phyloP scores from a whole-genome alignment of 2,888 invertebrate genomes.

The Heliconius erato region DNA sequence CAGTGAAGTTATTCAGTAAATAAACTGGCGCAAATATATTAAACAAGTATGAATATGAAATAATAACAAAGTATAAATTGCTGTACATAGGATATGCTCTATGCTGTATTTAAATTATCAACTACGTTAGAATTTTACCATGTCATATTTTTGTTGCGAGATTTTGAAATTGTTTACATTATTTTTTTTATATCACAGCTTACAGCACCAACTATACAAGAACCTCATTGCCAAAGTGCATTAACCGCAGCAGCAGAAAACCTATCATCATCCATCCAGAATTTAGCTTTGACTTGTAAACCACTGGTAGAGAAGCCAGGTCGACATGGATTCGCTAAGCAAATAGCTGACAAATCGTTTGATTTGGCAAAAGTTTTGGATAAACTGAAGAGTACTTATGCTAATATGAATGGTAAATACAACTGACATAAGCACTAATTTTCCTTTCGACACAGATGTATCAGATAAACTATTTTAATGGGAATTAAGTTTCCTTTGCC shows the following conservation, averaged over 20 bases:
- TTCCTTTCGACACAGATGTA: too few relatives aligned
- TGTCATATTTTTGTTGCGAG: too few relatives aligned
- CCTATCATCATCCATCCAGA: slow-evolving; percentile 61
- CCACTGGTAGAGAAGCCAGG: slow-evolving; percentile 62
- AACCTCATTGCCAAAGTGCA: slow-evolving; percentile 76
- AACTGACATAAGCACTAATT: neutral
- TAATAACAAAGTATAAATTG: neutral
- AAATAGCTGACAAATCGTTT: slow-evolving; percentile 56
- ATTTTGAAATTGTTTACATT: too few relatives aligned
- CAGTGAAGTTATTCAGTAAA: too few relatives aligned
- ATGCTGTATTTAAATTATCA: too few relatives aligned
- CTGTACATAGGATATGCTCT: too few relatives aligned
- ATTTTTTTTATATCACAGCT: slow-evolving; percentile 57
- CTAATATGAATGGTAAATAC: slow-evolving; percentile 47
- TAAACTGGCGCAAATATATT: neutral
- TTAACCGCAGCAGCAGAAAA: slow-evolving; percentile 65
- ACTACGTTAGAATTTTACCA: too few relatives aligned
- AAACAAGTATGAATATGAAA: neutral
- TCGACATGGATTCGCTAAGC: slow-evolving; percentile 53
- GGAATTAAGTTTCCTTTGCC: neutral
- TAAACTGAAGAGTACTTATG: slow-evolving; percentile 61
- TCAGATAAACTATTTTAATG: too few relatives aligned
- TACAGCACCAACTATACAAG: slow-evolving; percentile 68
- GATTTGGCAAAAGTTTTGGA: slow-evolving; percentile 69
- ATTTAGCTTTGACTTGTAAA: slow-evolving; percentile 59